phyloP scores from a whole-genome alignment of 2,113 vertebrate species.

The Myxocyprinus asiaticus region DNA sequence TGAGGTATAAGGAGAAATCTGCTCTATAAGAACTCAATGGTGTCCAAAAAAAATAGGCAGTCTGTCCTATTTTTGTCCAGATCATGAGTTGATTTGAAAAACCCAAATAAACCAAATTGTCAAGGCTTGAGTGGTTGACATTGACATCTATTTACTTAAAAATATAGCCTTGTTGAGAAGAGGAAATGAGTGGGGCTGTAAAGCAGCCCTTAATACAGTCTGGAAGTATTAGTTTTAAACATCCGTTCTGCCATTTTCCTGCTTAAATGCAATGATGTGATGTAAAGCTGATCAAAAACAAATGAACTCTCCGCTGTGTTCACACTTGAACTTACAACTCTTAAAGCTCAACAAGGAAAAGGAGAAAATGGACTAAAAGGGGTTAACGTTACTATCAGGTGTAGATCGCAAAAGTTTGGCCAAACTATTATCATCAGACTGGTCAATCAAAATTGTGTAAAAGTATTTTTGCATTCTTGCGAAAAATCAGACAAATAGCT shows the following conservation, averaged over 20 bases:
- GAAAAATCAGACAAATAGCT: not conserved
- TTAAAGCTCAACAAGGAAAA: not conserved
- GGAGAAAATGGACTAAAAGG: not conserved
- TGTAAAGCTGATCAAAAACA: conserved; percentile 70
- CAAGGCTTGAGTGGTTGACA: conserved; percentile 7
- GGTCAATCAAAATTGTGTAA: not conserved
- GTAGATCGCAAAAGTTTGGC: not conserved
- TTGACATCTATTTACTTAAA: not conserved
- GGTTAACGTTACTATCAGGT: conserved; percentile 17
- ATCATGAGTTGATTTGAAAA: conserved; percentile 50
- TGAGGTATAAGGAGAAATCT: conserved; percentile 4
- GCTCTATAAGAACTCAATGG: not conserved
- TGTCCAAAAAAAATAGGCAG: not conserved
- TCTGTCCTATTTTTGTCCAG: not conserved
- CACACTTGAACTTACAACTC: conserved; percentile 52
- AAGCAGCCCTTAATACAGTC: conserved; percentile 53
- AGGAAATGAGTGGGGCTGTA: conserved; percentile 45
- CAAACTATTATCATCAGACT: conserved; percentile 18
- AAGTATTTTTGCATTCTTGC: not conserved
- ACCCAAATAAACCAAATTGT: conserved; percentile 26
- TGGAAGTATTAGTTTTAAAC: conserved; percentile 60
- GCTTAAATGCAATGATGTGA: conserved; percentile 49
- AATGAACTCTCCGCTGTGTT: conserved; percentile 57
- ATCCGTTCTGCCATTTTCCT: conserved; percentile 47
- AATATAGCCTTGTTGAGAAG: conserved; percentile 37